Evolutionary conservation across 1,140 invertebrate species (phyloP), one percentile per base, ranked within the genome.

Genomic region (Zaprionus vittiger): DNA sequence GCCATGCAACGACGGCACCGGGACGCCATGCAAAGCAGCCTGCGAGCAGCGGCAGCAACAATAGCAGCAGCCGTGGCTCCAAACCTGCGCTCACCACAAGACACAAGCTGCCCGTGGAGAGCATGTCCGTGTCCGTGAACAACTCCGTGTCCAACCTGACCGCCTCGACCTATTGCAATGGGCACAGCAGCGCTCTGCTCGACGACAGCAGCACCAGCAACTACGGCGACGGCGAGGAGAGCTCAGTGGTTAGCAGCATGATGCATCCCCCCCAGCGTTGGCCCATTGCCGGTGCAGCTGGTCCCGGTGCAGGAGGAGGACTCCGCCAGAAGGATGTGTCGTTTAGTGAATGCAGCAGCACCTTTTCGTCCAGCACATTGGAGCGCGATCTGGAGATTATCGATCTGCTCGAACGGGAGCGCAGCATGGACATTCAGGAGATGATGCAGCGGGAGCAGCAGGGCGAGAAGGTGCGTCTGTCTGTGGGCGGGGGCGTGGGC

Each of bases 371-470:
- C 1, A 92, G 92, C 73, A 93, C 92, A 5, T 17, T 93, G 59
- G 92, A 92, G 4, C 81, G 92, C 1, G 92, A 93, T 47, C 20
- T 93, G 61, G 92, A 93, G 71, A 93, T 93, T 1, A 93, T 93
- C 22, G 92, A 93, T 66, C 67, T 92, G 64, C 62, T 93, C 22
- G 92, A 93, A 41, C 87, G 92, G 12, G 91, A 93, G 64, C 80
- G 92, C 28, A 93, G 91, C 77, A 91, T 93, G 84, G 92, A 93
- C 41, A 87, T 93, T 17, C 85, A 90, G 60, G 92, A 93, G 22
- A 91, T 93, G 83, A 69, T 93, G 26, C 83, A 87, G 17, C 79
- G 84, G 0, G 92, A 93, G 14, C 74, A 89, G 59, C 76, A 81
- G 31, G 77, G 79, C 24, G 92, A 92, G 2, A 82, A 82, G 37